Base-by-base conservation (phyloP, 2,888 invertebrate genomes). In the Mythimna vitellina region DNA sequence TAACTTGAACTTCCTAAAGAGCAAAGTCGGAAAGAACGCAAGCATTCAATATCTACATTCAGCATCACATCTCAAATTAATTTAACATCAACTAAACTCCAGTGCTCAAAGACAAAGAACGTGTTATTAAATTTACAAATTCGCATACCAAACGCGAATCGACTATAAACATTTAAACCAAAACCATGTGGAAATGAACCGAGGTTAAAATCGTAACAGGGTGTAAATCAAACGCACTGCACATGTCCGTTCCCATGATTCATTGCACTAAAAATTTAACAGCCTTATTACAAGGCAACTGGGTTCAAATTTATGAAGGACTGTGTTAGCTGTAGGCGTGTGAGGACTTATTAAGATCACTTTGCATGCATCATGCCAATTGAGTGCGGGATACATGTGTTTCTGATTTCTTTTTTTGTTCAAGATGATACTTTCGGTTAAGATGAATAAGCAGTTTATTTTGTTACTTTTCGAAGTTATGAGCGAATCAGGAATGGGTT, bases 191-290 rank as follows among this genome's bases (percentile, higher is more conserved):
- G 88, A 91, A 92, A 93, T 92, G 91, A 90, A 89, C 89, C 88
- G 85, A 88, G 91, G 90, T 91, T 92, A 90, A 90, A 92, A 88
- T 86, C 86, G 90, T 87, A 85, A 82, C 88, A 81, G 82, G 78
- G 79, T 83, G 89, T 94, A 93, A 94, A 94, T 94, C 93, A 94
- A 93, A 91, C 77, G 83, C 78, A 63, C 56, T 80, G 82, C 82
- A 75, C 78, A 78, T 75, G 82, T 83, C 80, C 49, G 78, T 65
- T 73, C 76, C 65, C 74, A 89, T 93, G 93, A 92, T 89, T 92
- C 92, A 93, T 89, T 63, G 66, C 54, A 46, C 70, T 62, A 68
- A 58, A 71, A 71, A 74, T 65, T 61, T 20, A 29, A 73, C 29
- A 49, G 12, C 42, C 68, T 57, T 85, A 83, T 67, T n/a, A 22